phyloP scores from a whole-genome alignment of 2,113 vertebrate species.

The Thunnus maccoyii region DNA sequence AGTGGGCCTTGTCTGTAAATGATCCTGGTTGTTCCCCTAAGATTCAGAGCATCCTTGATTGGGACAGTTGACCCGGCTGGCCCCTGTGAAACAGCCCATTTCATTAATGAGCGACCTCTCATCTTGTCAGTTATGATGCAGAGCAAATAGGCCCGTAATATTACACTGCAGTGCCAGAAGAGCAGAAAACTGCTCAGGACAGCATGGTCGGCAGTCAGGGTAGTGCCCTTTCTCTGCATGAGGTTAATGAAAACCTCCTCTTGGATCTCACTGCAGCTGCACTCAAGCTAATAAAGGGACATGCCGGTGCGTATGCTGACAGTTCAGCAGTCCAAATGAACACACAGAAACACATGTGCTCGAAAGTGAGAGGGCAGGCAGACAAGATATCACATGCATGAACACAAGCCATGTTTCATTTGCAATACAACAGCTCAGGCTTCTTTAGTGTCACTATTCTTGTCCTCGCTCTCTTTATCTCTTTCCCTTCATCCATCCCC shows the following conservation, averaged over 20 bases:
- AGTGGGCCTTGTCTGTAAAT: not conserved
- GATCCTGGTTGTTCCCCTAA: not conserved
- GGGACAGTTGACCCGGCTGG: conserved; percentile 25
- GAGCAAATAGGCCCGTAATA: conserved; percentile 5
- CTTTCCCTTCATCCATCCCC: conserved; percentile 33
- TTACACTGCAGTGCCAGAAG: conserved; percentile 16
- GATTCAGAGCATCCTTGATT: conserved; percentile 10
- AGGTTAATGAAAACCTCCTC: conserved; percentile 48
- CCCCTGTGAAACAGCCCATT: conserved; percentile 23
- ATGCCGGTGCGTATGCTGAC: not conserved
- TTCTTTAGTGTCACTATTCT: conserved; percentile 27
- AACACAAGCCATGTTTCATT: not conserved
- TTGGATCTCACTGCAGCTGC: not conserved
- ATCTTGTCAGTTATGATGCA: conserved; percentile 15
- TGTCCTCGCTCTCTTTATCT: conserved; percentile 18
- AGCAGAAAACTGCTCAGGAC: conserved; percentile 4
- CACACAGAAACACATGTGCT: not conserved
- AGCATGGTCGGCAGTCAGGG: not conserved
- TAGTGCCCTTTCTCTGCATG: conserved; percentile 25
- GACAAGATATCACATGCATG: not conserved
- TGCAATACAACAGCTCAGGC: not conserved
- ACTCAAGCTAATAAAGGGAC: conserved; percentile 35
- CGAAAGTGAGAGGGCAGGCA: too few species aligned
- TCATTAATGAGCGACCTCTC: conserved; percentile 32
- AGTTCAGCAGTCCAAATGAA: not conserved